Percentiles rank a stretch among this genome's conserved stretches.
These are phyloP conservation scores for Sternotherus odoratus DNA, from an alignment of 2,797 vertebrate genomes.

Conservation along the genomic window DNA sequence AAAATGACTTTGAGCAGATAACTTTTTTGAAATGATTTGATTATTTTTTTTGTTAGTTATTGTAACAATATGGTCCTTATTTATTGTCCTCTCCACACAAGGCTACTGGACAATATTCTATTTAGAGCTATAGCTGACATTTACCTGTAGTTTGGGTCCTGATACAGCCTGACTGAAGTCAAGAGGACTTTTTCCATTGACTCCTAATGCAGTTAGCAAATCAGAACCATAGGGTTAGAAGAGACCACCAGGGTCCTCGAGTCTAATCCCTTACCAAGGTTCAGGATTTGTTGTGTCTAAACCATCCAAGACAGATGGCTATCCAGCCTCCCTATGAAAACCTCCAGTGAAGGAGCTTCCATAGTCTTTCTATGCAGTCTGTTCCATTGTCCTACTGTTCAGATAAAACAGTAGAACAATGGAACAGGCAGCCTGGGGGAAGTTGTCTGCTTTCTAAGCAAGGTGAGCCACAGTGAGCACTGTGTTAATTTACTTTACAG, in stretches of 20 bases:
- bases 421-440: too few relatives aligned
- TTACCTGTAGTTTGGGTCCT: fast-evolving
- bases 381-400: too few relatives aligned
- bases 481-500: not conserved
- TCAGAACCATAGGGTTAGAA: not conserved
- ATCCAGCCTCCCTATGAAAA: too few relatives aligned
- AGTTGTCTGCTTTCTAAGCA: not conserved
- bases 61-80: not conserved
- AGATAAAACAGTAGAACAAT: too few relatives aligned
- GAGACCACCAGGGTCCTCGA: too few relatives aligned
- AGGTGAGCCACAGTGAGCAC: fast-evolving
- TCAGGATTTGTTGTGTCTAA: too few relatives aligned
- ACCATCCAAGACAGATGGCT: too few relatives aligned
- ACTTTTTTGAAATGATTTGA: fast-evolving
- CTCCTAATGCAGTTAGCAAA: not conserved
- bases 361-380: too few relatives aligned
- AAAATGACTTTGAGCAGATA: fast-evolving
- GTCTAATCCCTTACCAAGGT: too few relatives aligned
- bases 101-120: not conserved
- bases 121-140: not conserved
- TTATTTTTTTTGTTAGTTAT: fast-evolving
- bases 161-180: not conserved
- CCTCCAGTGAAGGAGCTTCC: too few relatives aligned
- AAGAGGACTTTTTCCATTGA: not conserved
- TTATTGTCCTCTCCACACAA: not conserved